phyloP scores from a whole-genome alignment of 2,888 invertebrate species.

The Steinernema carpocapsae region DNA sequence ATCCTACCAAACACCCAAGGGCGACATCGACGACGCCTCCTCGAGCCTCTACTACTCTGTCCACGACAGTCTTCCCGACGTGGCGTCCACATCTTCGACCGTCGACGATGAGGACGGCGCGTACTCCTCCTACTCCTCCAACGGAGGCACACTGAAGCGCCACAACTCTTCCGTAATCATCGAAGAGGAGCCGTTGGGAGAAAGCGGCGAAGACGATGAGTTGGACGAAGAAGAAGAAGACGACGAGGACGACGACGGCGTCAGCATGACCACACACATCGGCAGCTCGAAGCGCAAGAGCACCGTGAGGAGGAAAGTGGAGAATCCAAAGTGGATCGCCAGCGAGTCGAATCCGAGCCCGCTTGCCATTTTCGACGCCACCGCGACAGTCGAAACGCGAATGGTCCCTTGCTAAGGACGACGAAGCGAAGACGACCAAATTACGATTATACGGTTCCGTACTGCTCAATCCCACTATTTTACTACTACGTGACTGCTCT shows the following conservation, averaged over 20 bases:
- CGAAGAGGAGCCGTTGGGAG: constrained; percentile 23
- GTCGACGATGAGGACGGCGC: constrained; percentile 33
- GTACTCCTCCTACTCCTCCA: constrained; percentile 33
- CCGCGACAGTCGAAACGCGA: constrained; percentile 13
- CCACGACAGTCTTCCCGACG: constrained; percentile 28
- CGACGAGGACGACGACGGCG: constrained; percentile 33
- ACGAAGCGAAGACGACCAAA: not conserved
- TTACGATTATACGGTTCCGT: constrained; percentile 13
- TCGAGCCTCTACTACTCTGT: constrained; percentile 31
- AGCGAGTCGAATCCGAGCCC: not conserved
- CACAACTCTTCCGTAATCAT: constrained; percentile 33
- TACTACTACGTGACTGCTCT: too few relatives aligned
- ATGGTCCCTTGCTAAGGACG: constrained; percentile 25
- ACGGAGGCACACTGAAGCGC: constrained; percentile 25
- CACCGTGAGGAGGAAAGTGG: constrained; percentile 3
- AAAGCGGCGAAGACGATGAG: not conserved
- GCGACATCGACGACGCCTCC: constrained; percentile 21
- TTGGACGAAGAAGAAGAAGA: constrained; percentile 22
- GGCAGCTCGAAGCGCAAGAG: constrained; percentile 10
- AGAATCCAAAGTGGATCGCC: not conserved
- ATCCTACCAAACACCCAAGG: constrained; percentile 20
- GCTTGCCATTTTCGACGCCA: constrained; percentile 22
- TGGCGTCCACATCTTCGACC: constrained; percentile 32
- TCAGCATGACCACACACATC: constrained; percentile 33
- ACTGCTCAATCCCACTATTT: constrained; percentile 7